Evolutionary conservation across 2,797 vertebrate species (phyloP).

Genomic region (Urocyon cinereoargenteus): DNA sequence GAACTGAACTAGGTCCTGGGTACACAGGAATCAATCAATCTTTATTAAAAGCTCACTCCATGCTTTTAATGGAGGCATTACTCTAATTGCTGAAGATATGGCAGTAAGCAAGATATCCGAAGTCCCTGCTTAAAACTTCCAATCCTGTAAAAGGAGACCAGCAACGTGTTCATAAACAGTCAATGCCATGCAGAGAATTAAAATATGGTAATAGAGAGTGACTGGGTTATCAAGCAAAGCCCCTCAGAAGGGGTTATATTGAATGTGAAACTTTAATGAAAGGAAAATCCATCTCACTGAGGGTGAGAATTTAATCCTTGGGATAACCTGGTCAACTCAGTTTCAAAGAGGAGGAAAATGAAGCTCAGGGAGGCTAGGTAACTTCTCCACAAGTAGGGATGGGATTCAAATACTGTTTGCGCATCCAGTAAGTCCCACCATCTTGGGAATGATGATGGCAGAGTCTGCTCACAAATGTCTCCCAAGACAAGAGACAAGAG

Average conservation of each 20-base stretch:
- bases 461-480: neutral
- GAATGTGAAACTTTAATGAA: neutral
- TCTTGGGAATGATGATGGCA: neutral
- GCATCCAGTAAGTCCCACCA: neutral
- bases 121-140: neutral
- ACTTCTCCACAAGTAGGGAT: neutral
- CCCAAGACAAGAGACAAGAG: neutral
- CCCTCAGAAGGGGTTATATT: too few species aligned
- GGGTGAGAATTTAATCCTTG: neutral
- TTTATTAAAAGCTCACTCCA: neutral
- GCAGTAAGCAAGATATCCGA: neutral
- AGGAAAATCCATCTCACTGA: neutral
- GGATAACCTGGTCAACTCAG: neutral
- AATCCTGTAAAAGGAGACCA: neutral
- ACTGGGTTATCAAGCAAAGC: neutral
- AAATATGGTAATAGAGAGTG: neutral
- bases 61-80: neutral
- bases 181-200: neutral
- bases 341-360: slow-evolving; percentile 17
- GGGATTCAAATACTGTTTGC: neutral
- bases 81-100: neutral
- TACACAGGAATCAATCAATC: neutral
- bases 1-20: neutral
- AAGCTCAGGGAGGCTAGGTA: neutral
- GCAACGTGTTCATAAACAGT: neutral